Evolutionary conservation across 1,140 invertebrate species (phyloP).

Genomic region (Steinernema feltiae): DNA sequence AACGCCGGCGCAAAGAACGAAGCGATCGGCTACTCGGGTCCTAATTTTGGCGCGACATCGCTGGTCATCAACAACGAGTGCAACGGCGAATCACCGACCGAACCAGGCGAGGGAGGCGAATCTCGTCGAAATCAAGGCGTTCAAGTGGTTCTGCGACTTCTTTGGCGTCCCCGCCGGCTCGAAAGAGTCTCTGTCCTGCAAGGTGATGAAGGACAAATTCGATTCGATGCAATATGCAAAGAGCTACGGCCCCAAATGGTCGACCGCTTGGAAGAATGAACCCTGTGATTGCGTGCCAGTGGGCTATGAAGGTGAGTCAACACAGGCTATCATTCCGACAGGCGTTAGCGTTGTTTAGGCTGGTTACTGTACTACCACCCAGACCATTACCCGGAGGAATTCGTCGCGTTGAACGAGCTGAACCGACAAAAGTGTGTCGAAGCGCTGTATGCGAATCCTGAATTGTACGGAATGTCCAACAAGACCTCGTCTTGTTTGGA

Average conservation of each 20-base stretch:
- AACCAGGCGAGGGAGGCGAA: conserved; percentile 50
- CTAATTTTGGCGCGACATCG: conserved; percentile 57
- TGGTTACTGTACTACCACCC: conserved; percentile 52
- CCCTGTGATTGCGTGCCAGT: conserved; percentile 52
- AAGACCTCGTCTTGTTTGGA: not conserved
- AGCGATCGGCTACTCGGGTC: conserved; percentile 45
- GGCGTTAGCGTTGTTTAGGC: conserved; percentile 5
- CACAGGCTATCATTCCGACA: not conserved
- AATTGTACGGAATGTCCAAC: not conserved
- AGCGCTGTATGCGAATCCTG: not conserved
- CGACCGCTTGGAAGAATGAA: conserved; percentile 47
- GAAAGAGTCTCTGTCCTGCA: conserved; percentile 44
- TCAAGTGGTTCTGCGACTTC: conserved; percentile 55
- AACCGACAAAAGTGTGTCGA: not conserved
- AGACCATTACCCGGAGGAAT: conserved; percentile 47
- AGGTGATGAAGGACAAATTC: conserved; percentile 39
- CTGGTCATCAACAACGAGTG: conserved; percentile 57
- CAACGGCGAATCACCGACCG: conserved; percentile 43
- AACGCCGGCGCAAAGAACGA: conserved; percentile 44
- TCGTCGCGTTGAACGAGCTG: conserved; percentile 24
- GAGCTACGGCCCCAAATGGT: conserved; percentile 55
- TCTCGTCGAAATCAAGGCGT: conserved; percentile 53
- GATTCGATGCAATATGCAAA: conserved; percentile 45
- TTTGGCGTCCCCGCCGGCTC: conserved; percentile 45
- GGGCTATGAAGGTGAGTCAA: conserved; percentile 16